Conservation (phyloP, 1,140 invertebrate species). For the Delia radicum region DNA sequence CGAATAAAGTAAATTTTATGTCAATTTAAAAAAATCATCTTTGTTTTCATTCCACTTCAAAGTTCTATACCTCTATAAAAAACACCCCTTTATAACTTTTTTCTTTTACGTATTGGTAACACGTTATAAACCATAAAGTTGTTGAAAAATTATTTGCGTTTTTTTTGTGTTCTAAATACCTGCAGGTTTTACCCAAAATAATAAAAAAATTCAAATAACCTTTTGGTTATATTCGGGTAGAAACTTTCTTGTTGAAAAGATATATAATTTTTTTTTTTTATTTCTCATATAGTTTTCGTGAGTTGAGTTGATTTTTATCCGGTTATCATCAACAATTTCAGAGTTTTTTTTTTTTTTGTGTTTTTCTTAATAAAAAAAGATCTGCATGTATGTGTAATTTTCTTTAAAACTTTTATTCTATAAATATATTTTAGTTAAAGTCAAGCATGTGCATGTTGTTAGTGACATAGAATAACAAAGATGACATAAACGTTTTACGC, state of each 20-base stretch:
- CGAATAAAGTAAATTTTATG: too few species aligned
- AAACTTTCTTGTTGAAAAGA: neutral
- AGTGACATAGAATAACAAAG: neutral
- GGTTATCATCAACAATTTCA: neutral
- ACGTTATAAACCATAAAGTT: neutral
- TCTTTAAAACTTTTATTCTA: neutral
- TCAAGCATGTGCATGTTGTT: neutral
- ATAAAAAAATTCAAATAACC: neutral
- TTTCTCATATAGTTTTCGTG: neutral
- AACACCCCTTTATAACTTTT: neutral
- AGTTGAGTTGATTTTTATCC: neutral
- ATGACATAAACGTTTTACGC: constrained; percentile 2
- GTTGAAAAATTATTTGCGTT: neutral
- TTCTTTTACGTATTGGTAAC: neutral
- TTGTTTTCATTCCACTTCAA: too few species aligned
- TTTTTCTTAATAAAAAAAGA: neutral
- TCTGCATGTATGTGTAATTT: neutral
- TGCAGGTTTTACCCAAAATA: neutral
- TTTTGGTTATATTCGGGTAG: too few species aligned
- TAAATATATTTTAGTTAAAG: neutral
- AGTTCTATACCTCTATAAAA: too few species aligned
- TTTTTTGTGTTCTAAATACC: neutral
- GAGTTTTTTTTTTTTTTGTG: neutral
- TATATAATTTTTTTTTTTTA: neutral
- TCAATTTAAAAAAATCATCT: too few species aligned